Conservation (phyloP, 2,888 invertebrate species). For the Eledona agricola region DNA sequence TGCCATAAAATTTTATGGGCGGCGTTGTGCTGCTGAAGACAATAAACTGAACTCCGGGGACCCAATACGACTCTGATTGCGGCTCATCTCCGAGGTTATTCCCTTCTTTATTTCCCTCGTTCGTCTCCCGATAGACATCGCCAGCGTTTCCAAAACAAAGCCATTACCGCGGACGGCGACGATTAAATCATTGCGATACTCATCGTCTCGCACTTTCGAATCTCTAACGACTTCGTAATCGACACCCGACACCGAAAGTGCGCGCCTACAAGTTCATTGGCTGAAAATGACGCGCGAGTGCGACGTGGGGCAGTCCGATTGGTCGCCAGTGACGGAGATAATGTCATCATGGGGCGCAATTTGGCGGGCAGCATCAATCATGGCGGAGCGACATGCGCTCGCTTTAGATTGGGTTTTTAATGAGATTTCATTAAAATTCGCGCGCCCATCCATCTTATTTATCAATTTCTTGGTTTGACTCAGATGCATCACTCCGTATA, state of each 20-base stretch:
- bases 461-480: constrained; percentile 41
- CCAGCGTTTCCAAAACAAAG: too few relatives aligned
- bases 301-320: too few relatives aligned
- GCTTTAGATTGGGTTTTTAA: constrained; percentile 48
- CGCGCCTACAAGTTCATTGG: too few relatives aligned
- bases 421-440: constrained; percentile 51
- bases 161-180: too few relatives aligned
- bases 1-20: constrained; percentile 58
- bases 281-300: too few relatives aligned
- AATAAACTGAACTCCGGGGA: constrained; percentile 37
- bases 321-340: too few relatives aligned
- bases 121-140: neutral
- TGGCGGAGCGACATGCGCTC: constrained; percentile 14
- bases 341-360: constrained; percentile 16
- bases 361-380: constrained; percentile 30
- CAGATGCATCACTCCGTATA: constrained; percentile 11
- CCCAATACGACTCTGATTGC: constrained; percentile 23
- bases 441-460: constrained; percentile 49
- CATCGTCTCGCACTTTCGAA: too few relatives aligned
- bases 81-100: constrained; percentile 17
- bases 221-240: too few relatives aligned
- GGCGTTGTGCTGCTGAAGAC: constrained; percentile 39
- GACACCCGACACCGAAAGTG: too few relatives aligned
- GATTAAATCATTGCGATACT: too few relatives aligned
- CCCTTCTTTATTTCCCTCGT: constrained; percentile 6